Percentiles rank a stretch among this genome's conserved stretches.
Evolutionary conservation across 2,888 invertebrate genomes (phyloP).

Genomic region (Neoascia interrupta): DNA sequence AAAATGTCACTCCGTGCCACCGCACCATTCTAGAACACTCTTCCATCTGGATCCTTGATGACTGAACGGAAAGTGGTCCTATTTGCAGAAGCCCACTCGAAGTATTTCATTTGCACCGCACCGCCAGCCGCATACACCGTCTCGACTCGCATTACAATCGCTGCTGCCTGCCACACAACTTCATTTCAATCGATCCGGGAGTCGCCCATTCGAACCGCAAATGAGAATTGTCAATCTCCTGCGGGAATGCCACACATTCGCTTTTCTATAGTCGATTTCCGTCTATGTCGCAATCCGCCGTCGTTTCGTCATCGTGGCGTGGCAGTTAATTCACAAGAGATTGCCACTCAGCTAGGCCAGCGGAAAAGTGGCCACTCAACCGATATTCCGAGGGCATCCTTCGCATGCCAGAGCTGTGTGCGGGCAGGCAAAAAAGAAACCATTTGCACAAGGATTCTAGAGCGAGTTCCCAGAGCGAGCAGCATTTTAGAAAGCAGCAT

Average conservation of each 20-base stretch:
- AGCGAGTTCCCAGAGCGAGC: conserved; percentile 50
- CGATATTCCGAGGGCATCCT: conserved; percentile 53
- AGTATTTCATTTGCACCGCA: conserved; percentile 1
- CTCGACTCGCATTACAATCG: conserved; percentile 30
- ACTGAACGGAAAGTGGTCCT: neutral
- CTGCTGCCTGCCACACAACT: conserved; percentile 41
- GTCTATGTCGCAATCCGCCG: neutral
- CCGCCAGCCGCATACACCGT: conserved; percentile 7
- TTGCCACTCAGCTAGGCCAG: conserved; percentile 62
- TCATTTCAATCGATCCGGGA: conserved; percentile 47
- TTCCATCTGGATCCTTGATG: conserved; percentile 15
- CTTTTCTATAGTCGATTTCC: neutral
- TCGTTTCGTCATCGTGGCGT: no score
- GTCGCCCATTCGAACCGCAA: conserved; percentile 37
- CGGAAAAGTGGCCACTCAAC: conserved; percentile 67
- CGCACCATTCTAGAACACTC: no score
- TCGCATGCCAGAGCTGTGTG: neutral
- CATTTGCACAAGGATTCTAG: conserved; percentile 53
- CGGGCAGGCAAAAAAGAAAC: conserved; percentile 14
- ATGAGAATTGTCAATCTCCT: conserved; percentile 64
- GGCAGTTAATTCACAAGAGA: conserved; percentile 65
- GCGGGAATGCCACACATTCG: conserved; percentile 23
- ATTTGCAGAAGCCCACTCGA: conserved; percentile 1
- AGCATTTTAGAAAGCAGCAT: conserved; percentile 43
- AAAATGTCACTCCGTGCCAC: conserved; percentile 37